Evolutionary conservation across 1,140 invertebrate genomes (phyloP).

Genomic region (Procambarus virginalis): DNA sequence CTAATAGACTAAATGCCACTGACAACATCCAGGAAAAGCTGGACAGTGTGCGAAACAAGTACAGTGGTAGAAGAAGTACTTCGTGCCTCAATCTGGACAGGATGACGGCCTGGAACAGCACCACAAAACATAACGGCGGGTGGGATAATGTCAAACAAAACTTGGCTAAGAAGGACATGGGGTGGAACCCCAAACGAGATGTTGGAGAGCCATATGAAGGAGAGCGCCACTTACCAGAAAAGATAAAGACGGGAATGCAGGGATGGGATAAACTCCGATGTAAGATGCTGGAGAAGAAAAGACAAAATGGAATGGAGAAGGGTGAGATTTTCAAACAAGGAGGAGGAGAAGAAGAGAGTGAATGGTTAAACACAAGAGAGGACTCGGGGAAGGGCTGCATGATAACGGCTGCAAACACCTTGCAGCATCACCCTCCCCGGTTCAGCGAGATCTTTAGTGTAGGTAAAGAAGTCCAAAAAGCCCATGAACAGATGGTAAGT

Average conservation of each 20-base stretch:
- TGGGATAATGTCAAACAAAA: neutral
- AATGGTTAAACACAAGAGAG: neutral
- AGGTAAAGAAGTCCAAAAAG: neutral
- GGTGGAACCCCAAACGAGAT: neutral
- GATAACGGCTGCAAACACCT: neutral
- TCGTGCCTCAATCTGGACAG: neutral
- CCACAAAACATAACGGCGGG: neutral
- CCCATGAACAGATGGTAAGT: neutral
- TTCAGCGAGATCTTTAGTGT: conserved; percentile 24
- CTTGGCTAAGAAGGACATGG: neutral
- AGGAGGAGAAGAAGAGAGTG: conserved; percentile 30
- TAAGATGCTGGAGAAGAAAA: conserved; percentile 6
- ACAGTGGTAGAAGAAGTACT: neutral
- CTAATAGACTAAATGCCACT: neutral
- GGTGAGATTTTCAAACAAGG: neutral
- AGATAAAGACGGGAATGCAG: neutral
- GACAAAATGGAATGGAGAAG: neutral
- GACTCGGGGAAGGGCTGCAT: neutral
- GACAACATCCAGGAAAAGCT: neutral
- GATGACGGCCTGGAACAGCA: neutral
- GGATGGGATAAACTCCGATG: conserved; percentile 5
- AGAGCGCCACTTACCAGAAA: neutral
- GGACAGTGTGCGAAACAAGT: neutral
- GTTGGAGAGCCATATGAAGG: neutral
- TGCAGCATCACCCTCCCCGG: neutral